These are phyloP conservation scores for Myodes glareolus DNA, from an alignment of 2,113 vertebrate genomes.

Conservation along the genomic window DNA sequence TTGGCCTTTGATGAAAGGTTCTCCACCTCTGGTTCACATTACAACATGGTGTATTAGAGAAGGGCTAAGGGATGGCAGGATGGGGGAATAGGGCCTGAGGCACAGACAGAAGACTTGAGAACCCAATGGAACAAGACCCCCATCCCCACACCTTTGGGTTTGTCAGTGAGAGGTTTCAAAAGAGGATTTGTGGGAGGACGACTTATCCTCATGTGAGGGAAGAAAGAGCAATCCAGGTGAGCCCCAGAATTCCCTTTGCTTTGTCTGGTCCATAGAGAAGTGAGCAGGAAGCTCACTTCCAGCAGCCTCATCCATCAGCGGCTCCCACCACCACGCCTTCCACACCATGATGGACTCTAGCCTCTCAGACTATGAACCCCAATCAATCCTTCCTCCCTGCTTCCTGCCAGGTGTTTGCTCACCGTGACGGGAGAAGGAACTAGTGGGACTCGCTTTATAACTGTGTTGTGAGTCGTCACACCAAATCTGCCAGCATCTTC, in stretches of 20 bases:
- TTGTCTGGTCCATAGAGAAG: neutral
- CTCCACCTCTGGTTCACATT: rapidly evolving
- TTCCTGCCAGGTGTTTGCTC: neutral
- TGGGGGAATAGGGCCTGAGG: neutral
- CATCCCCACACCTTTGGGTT: neutral
- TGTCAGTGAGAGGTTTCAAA: neutral
- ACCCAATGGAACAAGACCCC: neutral
- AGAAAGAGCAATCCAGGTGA: neutral
- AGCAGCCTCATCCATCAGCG: neutral
- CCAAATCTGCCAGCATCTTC: neutral
- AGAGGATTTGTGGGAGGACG: no score
- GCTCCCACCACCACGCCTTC: neutral
- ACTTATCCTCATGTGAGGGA: neutral
- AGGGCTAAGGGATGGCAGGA: neutral
- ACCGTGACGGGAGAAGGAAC: neutral
- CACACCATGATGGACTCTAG: neutral
- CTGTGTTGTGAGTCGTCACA: neutral
- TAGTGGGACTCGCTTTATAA: neutral
- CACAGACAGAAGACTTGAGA: neutral
- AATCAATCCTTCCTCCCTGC: neutral
- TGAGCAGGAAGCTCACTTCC: neutral
- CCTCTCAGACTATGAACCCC: neutral
- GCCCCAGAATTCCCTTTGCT: neutral
- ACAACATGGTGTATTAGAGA: neutral
- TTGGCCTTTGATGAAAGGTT: neutral